Conservation (phyloP, 2,113 vertebrate genomes). For the Bolborhynchus lineola region DNA sequence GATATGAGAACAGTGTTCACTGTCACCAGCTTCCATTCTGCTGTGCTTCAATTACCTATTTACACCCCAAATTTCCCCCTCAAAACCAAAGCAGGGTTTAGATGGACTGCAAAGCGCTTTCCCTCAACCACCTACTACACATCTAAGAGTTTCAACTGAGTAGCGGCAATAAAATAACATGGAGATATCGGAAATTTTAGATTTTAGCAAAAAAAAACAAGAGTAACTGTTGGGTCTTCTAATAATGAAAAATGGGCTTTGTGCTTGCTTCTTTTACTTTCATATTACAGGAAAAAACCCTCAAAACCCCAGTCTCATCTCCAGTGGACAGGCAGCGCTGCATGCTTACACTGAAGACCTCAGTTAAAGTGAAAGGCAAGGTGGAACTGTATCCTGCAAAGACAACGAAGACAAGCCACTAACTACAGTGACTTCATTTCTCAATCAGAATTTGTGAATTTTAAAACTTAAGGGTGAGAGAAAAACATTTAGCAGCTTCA, state of each 20-base stretch:
- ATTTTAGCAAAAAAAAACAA: background rate
- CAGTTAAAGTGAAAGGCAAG: background rate
- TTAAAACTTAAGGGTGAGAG: background rate
- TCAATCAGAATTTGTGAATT: background rate
- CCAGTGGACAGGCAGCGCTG: accelerated
- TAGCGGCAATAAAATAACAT: background rate
- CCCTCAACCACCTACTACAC: background rate
- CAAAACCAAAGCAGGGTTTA: background rate
- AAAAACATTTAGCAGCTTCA: background rate
- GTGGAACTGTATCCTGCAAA: background rate
- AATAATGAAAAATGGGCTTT: background rate
- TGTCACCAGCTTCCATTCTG: background rate
- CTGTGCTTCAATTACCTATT: background rate
- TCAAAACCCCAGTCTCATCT: background rate
- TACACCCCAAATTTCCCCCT: background rate
- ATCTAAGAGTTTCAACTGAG: background rate
- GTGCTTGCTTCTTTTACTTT: background rate
- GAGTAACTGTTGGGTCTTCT: background rate
- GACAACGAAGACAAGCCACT: background rate
- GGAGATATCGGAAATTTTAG: background rate
- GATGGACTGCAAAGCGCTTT: background rate
- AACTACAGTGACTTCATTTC: background rate
- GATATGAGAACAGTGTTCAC: background rate
- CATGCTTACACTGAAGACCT: background rate
- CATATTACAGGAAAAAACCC: background rate